A percentile compares a stretch with the other conserved stretches of the same genome.
Evolutionary conservation across 1,140 invertebrate genomes (phyloP).

Genomic region (Dendroctonus valens): DNA sequence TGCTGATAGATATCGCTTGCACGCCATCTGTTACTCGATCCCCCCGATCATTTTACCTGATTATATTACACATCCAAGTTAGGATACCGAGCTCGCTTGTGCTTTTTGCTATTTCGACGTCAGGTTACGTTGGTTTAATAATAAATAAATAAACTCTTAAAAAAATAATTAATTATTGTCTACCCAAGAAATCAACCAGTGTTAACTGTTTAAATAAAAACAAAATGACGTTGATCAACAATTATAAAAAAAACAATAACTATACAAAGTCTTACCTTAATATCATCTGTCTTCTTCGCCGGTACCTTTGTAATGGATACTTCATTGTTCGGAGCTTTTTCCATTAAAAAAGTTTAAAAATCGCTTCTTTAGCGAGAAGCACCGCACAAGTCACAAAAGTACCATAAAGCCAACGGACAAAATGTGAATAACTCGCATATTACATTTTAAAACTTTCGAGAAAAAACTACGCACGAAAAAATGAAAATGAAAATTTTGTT

Average conservation of each 20-base stretch:
- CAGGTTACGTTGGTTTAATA: slow-evolving; percentile 24
- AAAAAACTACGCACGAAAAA: slow-evolving; percentile 34
- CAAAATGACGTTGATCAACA: slow-evolving; percentile 3
- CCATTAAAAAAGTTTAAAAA: slow-evolving; percentile 27
- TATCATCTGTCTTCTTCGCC: slow-evolving; percentile 41
- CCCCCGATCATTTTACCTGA: slow-evolving; percentile 41
- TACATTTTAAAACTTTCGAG: slow-evolving; percentile 3
- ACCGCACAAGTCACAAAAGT: not conserved
- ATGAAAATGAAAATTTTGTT: slow-evolving; percentile 10
- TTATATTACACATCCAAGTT: slow-evolving; percentile 45
- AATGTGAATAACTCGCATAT: slow-evolving; percentile 1
- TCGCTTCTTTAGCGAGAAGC: not conserved
- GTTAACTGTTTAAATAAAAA: not conserved
- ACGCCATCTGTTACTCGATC: slow-evolving; percentile 47
- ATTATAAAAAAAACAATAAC: slow-evolving; percentile 12
- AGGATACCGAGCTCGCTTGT: slow-evolving; percentile 35
- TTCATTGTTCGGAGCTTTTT: slow-evolving; percentile 30
- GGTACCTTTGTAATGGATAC: slow-evolving; percentile 35
- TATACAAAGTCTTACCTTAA: slow-evolving; percentile 34
- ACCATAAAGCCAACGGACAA: not conserved
- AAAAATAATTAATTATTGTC: slow-evolving; percentile 30
- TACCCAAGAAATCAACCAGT: slow-evolving; percentile 2
- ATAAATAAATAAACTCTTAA: slow-evolving; percentile 25
- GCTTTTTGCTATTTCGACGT: slow-evolving; percentile 28
- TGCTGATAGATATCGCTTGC: slow-evolving; percentile 47